Evolutionary conservation across 2,888 invertebrate genomes (phyloP), one percentile per base, ranked within the genome.

Genomic region (Gasteruption jaculator): DNA sequence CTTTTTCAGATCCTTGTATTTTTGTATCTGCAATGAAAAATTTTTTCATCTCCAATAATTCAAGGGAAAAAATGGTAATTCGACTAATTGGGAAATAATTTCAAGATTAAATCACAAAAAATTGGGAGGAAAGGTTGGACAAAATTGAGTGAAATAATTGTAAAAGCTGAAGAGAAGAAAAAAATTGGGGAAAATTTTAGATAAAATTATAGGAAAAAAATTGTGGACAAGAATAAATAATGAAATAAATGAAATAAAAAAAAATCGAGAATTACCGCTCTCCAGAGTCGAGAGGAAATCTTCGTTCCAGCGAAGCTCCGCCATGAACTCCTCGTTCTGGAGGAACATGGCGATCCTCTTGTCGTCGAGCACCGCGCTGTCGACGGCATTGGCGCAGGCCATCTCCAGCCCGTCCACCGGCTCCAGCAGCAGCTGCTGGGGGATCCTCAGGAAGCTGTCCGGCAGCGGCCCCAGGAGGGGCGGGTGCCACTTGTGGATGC

Each of bases 291-390:
- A 83, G 76, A 92, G 83, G 62, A 92, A 92, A 60, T 91, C 90
- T 65, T 87, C 83, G 68, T 92, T 89, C 79, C 85, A 84, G 43
- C 88, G 76, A 22, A 92, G 72, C 61, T 91, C 89, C 30, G 85
- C 81, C 80, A 92, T 83, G 57, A 92, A 92, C 70, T 93, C 92
- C 63, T 90, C 88, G 61, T 92, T 92, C 68, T 92, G 92, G 41
- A 92, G 74, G 70, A 90, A 83, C 48, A 91, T 78, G 1, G 91
- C 91, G 49, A 90, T 85, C 50, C 85, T 78, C 64, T 92, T 91
- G 63, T 92, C 92, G 50, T 91, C 91, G 61, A 91, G 76, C 53
- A 86, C 83, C n/a, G 60, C 51, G 48, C 50, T 62, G 6, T 70
- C 70, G 15, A 59, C 56, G 3, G 43, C 50, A 46, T 59, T 42